These are phyloP conservation scores for Stigmatopora nigra DNA, from an alignment of 2,113 vertebrate genomes.

Conservation along the genomic window DNA sequence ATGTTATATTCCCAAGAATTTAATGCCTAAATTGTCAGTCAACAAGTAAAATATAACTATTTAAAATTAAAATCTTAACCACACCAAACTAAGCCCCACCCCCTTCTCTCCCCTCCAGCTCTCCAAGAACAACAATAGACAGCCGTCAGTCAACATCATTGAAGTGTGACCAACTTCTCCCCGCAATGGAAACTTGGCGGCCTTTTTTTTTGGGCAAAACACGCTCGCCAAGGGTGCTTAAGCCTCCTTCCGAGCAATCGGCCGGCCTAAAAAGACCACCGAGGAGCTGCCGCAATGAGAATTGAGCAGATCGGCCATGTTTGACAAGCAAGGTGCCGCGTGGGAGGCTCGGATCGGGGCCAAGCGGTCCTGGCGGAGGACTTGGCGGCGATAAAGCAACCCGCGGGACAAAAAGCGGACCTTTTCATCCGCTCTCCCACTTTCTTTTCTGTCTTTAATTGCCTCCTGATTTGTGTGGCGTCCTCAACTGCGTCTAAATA, in stretches of 20 bases:
- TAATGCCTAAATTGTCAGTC: too few relatives aligned
- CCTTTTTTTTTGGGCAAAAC: slow-evolving; percentile 28
- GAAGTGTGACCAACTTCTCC: slow-evolving; percentile 62
- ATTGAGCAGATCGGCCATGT: slow-evolving; percentile 16
- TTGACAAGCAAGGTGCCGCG: slow-evolving; percentile 15
- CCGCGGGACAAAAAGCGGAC: slow-evolving; percentile 37
- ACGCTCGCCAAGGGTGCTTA: slow-evolving; percentile 32
- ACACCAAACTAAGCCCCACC: not conserved
- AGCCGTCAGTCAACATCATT: slow-evolving; percentile 70
- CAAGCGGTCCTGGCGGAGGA: slow-evolving; percentile 17
- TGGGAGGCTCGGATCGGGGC: slow-evolving; percentile 27
- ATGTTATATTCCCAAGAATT: slow-evolving; percentile 15
- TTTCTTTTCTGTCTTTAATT: not conserved
- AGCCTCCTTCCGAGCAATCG: slow-evolving; percentile 23
- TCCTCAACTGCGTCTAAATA: not conserved
- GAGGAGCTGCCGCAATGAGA: slow-evolving; percentile 22
- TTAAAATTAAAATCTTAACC: too few relatives aligned
- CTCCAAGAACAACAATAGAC: slow-evolving; percentile 64
- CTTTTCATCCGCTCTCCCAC: slow-evolving; percentile 22
- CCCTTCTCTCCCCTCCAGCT: slow-evolving; percentile 52
- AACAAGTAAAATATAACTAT: too few relatives aligned
- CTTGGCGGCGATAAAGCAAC: slow-evolving; percentile 32
- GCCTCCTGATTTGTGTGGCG: not conserved
- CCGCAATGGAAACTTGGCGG: slow-evolving; percentile 36
- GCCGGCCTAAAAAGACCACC: slow-evolving; percentile 5